Conservation (phyloP, 2,113 vertebrate genomes). For the Tachycineta bicolor region DNA sequence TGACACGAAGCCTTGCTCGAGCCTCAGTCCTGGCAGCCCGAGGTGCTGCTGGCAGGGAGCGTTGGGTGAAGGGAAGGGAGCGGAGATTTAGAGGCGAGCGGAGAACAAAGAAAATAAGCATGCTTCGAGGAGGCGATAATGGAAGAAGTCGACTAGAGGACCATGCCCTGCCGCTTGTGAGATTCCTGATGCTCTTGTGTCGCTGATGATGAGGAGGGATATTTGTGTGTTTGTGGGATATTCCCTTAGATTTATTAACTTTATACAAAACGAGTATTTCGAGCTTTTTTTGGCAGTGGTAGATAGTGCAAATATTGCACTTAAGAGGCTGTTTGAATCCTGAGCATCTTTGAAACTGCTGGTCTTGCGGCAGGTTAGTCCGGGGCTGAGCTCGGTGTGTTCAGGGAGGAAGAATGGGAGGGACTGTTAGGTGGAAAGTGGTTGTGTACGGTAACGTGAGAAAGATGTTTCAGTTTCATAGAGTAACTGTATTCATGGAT, state of each 20-base stretch:
- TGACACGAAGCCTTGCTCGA: background rate
- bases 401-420: background rate
- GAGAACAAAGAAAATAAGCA: background rate
- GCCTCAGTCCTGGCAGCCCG: background rate
- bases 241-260: background rate
- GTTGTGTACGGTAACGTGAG: accelerated
- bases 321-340: accelerated
- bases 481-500: background rate
- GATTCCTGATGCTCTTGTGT: background rate
- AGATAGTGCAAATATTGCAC: accelerated
- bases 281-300: background rate
- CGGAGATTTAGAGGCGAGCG: too few species aligned
- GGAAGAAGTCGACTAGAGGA: accelerated
- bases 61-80: background rate
- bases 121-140: accelerated
- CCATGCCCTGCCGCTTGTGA: accelerated
- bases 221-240: background rate
- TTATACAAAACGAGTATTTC: background rate
- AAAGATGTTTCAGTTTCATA: accelerated
- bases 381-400: accelerated
- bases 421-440: accelerated
- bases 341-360: background rate
- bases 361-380: background rate
- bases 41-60: background rate
- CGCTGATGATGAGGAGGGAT: accelerated